Conservation (phyloP, 2,888 invertebrate genomes). For the Chirona hameri region DNA sequence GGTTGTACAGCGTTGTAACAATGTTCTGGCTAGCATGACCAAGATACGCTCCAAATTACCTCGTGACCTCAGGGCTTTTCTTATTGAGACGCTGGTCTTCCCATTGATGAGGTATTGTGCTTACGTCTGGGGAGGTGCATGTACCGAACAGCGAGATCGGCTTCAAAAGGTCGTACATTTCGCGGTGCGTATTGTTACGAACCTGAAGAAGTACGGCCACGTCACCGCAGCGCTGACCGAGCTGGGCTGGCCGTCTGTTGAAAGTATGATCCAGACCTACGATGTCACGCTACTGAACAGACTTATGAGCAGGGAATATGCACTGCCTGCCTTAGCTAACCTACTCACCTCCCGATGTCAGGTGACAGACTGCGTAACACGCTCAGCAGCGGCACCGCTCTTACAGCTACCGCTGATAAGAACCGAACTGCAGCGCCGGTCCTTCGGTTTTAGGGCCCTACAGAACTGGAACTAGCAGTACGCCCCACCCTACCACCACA, state of each 20-base stretch:
- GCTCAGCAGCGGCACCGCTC: neutral
- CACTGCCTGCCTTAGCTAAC: neutral
- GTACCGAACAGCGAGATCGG: neutral
- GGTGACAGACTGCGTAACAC: neutral
- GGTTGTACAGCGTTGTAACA: too few species aligned
- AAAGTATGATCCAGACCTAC: neutral
- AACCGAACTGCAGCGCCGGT: neutral
- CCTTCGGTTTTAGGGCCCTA: neutral
- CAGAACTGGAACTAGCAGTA: too few species aligned
- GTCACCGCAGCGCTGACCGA: neutral
- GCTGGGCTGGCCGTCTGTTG: neutral
- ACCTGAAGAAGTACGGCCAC: neutral
- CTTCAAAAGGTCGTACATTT: neutral
- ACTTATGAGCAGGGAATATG: neutral
- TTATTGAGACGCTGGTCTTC: too few species aligned
- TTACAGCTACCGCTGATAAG: neutral
- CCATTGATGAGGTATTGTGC: too few species aligned
- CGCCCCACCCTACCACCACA: too few species aligned
- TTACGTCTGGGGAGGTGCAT: too few species aligned
- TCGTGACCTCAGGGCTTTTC: too few species aligned
- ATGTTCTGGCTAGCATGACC: too few species aligned
- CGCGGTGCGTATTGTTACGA: neutral
- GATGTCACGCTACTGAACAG: neutral
- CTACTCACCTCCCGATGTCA: neutral
- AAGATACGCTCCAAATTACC: too few species aligned